A percentile compares a stretch with the other conserved stretches of the same genome.
Evolutionary conservation across 2,113 vertebrate genomes (phyloP).

Genomic region (Gobius niger): DNA sequence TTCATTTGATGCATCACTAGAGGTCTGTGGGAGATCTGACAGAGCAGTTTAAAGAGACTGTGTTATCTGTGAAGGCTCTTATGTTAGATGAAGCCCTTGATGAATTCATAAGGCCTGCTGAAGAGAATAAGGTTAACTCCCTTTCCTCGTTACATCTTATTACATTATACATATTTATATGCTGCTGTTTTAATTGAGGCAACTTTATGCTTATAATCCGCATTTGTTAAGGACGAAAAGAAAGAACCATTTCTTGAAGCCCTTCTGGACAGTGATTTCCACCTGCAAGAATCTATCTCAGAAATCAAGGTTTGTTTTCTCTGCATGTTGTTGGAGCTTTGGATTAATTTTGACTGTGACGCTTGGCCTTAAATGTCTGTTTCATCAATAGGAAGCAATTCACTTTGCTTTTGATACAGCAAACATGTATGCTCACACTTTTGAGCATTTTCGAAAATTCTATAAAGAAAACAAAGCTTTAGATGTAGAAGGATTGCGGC

Average conservation of each 20-base stretch:
- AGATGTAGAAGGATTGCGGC: conserved; percentile 74
- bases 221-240: conserved; percentile 31
- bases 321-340: background rate
- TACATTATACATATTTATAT: background rate
- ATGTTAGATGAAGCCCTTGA: conserved; percentile 77
- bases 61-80: conserved; percentile 77
- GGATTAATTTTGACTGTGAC: background rate
- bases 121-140: conserved; percentile 23
- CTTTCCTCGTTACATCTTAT: background rate
- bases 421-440: conserved; percentile 72
- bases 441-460: conserved; percentile 79
- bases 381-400: conserved; percentile 73
- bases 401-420: conserved; percentile 79
- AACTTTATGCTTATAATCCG: background rate
- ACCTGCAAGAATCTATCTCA: conserved; percentile 70
- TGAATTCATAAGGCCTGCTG: conserved; percentile 71
- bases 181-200: background rate
- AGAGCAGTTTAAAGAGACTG: conserved; percentile 69
- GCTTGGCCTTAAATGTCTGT: background rate
- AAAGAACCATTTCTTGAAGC: conserved; percentile 73
- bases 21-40: conserved; percentile 73
- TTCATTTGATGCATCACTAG: conserved; percentile 53
- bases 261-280: conserved; percentile 78
- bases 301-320: conserved; percentile 74
- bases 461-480: conserved; percentile 84